phyloP scores from a whole-genome alignment of 2,113 vertebrate species.

The Pampusana beccarii region DNA sequence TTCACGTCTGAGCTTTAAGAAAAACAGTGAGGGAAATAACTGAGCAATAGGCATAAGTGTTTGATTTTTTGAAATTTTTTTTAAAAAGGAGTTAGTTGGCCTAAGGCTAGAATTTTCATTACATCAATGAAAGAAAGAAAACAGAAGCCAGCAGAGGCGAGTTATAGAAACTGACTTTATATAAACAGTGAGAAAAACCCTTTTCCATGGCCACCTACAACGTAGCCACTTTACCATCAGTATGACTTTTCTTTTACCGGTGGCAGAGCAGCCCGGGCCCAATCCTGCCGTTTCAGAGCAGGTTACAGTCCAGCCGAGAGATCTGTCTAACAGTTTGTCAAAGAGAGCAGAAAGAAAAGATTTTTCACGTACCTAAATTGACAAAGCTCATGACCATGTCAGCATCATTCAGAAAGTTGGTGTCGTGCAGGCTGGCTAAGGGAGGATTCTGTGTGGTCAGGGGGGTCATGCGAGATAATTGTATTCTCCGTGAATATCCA shows the following conservation, averaged over 20 bases:
- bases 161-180: slow-evolving; percentile 77
- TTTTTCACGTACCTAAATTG: slow-evolving; percentile 90
- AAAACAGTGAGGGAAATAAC: slow-evolving; percentile 57
- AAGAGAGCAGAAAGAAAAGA: slow-evolving; percentile 54
- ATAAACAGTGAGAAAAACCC: slow-evolving; percentile 71
- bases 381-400: slow-evolving; percentile 99
- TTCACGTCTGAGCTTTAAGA: slow-evolving; percentile 57
- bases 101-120: slow-evolving; percentile 71
- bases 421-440: slow-evolving; percentile 88
- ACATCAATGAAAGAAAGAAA: slow-evolving; percentile 74
- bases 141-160: slow-evolving; percentile 73
- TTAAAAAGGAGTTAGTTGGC: slow-evolving; percentile 53
- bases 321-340: background rate
- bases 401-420: slow-evolving; percentile 97
- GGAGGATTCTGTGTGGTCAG: slow-evolving; percentile 86
- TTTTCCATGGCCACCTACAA: slow-evolving; percentile 75
- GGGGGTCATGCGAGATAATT: slow-evolving; percentile 79
- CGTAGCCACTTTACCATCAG: slow-evolving; percentile 62
- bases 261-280: background rate
- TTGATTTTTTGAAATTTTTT: slow-evolving; percentile 59
- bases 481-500: slow-evolving; percentile 85
- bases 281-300: slow-evolving; percentile 12
- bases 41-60: slow-evolving; percentile 44
- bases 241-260: slow-evolving; percentile 27
- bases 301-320: background rate